These are phyloP conservation scores for Agriopis marginaria DNA, from an alignment of 2,888 invertebrate species.

Conservation along the genomic window DNA sequence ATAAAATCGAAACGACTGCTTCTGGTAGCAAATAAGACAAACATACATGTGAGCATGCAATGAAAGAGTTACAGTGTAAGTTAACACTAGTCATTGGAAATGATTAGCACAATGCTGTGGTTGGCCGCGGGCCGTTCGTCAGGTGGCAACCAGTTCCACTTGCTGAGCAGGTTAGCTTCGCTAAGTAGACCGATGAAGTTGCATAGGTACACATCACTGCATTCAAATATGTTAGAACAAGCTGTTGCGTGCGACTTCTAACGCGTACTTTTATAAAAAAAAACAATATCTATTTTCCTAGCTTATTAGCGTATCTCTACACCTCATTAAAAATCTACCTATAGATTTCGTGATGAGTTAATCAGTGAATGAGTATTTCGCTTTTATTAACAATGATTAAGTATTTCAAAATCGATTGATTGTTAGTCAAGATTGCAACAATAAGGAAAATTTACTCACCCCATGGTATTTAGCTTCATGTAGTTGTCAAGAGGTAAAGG, in stretches of 20 bases:
- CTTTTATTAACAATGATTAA: conserved; percentile 7
- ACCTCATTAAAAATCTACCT: too few relatives aligned
- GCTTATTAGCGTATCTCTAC: too few relatives aligned
- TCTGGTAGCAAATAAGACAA: conserved; percentile 16
- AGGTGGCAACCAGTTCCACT: conserved; percentile 71
- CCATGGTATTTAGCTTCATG: conserved; percentile 80
- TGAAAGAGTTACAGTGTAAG: conserved; percentile 51
- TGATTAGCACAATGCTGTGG: conserved; percentile 65
- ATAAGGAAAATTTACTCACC: conserved; percentile 69
- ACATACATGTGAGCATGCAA: conserved; percentile 41
- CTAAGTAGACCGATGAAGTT: conserved; percentile 66
- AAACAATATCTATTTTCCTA: too few relatives aligned
- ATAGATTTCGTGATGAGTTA: too few relatives aligned
- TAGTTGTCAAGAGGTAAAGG: conserved; percentile 73
- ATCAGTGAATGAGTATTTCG: too few relatives aligned
- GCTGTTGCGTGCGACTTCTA: too few relatives aligned
- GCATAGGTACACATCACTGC: conserved; percentile 57
- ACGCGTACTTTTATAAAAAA: too few relatives aligned
- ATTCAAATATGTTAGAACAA: conserved; percentile 48
- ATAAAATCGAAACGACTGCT: conserved; percentile 16
- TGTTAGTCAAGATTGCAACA: background rate
- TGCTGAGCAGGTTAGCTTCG: conserved; percentile 61
- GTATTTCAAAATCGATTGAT: conserved; percentile 18
- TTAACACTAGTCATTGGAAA: conserved; percentile 61
- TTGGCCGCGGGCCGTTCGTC: conserved; percentile 56